Conservation (phyloP, 2,888 invertebrate genomes). For the Plebejus anna region DNA sequence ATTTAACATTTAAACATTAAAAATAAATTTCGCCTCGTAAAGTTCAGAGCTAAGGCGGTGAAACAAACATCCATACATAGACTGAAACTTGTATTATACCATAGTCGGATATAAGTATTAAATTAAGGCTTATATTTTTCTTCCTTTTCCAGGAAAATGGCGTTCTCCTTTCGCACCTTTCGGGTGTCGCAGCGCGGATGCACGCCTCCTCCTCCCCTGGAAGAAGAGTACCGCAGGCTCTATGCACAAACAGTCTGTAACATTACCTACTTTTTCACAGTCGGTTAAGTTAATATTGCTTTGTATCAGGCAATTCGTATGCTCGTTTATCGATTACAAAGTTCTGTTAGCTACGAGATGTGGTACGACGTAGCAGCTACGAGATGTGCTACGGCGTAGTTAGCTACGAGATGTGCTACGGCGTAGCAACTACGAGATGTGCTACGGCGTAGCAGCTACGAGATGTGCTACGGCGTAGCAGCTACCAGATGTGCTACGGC, state of each 20-base stretch:
- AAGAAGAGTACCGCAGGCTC: background rate
- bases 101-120: no score
- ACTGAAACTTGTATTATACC: no score
- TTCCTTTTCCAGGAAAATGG: background rate
- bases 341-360: background rate
- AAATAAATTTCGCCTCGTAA: no score
- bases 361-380: background rate
- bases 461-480: no score
- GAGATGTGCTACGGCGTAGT: background rate
- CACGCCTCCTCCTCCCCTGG: background rate
- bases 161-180: rapidly evolving
- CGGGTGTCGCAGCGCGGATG: background rate
- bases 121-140: background rate
- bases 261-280: background rate
- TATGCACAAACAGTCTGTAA: background rate
- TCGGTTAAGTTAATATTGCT: background rate
- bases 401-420: no score
- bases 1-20: no score
- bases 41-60: no score
- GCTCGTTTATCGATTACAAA: background rate
- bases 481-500: no score
- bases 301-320: background rate
- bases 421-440: no score
- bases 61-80: no score
- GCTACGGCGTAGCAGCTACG: no score